phyloP scores from a whole-genome alignment of 2,888 invertebrate species.

The Heliconius sara region DNA sequence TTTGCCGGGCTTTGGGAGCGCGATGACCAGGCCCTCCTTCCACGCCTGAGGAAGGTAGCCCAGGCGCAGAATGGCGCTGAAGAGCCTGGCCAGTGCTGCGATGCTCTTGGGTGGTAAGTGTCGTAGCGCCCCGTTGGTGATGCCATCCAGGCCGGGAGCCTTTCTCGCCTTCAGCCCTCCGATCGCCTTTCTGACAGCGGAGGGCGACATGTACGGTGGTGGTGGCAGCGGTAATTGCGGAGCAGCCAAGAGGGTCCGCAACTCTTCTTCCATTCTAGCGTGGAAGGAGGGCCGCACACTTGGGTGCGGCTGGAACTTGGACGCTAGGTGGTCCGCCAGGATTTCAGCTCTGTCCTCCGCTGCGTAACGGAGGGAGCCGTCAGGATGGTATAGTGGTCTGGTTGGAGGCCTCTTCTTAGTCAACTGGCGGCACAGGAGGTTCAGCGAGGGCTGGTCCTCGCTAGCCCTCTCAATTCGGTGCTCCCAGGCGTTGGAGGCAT shows the following conservation, averaged over 20 bases:
- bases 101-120: constrained; percentile 33
- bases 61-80: constrained; percentile 45
- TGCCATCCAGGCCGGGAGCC: too few relatives aligned
- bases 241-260: too few relatives aligned
- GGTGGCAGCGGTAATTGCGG: too few relatives aligned
- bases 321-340: too few relatives aligned
- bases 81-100: constrained; percentile 37
- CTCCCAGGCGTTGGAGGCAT: constrained; percentile 34
- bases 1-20: constrained; percentile 50
- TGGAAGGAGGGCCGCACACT: too few relatives aligned
- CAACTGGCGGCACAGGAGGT: constrained; percentile 28
- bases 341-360: too few relatives aligned
- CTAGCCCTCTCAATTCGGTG: neutral
- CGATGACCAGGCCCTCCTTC: constrained; percentile 46
- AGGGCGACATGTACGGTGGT: too few relatives aligned
- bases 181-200: too few relatives aligned
- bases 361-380: too few relatives aligned
- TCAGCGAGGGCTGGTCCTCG: neutral
- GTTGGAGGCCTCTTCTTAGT: neutral
- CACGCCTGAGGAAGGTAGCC: constrained; percentile 42
- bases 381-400: constrained; percentile 35
- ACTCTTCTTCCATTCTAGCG: too few relatives aligned
- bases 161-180: too few relatives aligned
- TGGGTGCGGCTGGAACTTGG: too few relatives aligned
- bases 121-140: constrained; percentile 31